These are phyloP conservation scores for Heliocidaris erythrogramma DNA, from an alignment of 35 echinoderm and acorn worm genomes.

Conservation along the genomic window DNA sequence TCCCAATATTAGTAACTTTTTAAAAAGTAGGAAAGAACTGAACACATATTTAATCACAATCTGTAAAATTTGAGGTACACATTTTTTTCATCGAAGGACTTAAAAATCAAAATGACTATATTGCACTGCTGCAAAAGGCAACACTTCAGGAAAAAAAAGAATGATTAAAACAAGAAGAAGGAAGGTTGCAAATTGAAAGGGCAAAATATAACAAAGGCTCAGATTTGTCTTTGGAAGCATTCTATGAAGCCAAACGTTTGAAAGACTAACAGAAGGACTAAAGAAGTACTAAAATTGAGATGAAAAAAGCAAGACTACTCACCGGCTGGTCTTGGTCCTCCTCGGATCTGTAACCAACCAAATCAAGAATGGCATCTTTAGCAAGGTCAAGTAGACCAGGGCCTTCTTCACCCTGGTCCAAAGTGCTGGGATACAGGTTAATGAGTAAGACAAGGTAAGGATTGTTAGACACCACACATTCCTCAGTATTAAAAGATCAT, in stretches of 20 bases:
- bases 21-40: too few species aligned
- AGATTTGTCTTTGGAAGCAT: background rate
- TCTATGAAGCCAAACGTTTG: background rate
- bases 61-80: too few species aligned
- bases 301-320: constrained; percentile 5
- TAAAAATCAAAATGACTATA: too few species aligned
- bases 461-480: background rate
- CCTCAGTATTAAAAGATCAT: background rate
- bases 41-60: too few species aligned
- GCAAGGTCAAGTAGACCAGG: constrained; percentile 39
- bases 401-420: constrained; percentile 32
- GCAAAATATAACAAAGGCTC: background rate
- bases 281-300: background rate
- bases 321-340: constrained; percentile 35
- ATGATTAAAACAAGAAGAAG: background rate
- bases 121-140: background rate
- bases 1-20: background rate
- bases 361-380: constrained; percentile 48
- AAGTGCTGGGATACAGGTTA: background rate
- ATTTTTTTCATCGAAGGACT: too few species aligned
- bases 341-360: constrained; percentile 52
- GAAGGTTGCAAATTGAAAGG: background rate
- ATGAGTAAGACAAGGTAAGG: background rate
- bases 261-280: background rate
- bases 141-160: too few species aligned